Evolutionary conservation across 53 echinoderm and acorn worm species (phyloP), one percentile per base, ranked within the genome.

Genomic region (Mesocentrotus franciscanus): DNA sequence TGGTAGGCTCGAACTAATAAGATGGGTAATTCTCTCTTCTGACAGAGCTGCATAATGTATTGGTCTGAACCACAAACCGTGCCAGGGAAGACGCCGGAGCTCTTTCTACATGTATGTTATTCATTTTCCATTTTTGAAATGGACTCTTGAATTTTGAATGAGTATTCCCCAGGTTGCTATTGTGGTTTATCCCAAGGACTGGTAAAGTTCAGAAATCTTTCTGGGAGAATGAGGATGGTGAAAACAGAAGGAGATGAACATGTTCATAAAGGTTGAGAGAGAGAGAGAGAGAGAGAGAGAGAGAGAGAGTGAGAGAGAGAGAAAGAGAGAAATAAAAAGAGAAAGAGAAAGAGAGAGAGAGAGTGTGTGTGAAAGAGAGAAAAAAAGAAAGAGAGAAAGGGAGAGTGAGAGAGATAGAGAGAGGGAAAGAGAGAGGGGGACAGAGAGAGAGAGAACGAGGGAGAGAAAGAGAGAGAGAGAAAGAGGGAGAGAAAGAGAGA

Each of bases 111-210:
- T 55, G 8, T 20, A 49, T 85, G 55, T n/a, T n/a, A n/a, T 85
- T 85, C 85, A 85, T 85, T 85, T 85, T 49, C 55, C 85, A 85
- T 56, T 85, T 85, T 55, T 85, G 22, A 85, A 55, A 85, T 85
- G 85, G 85, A 22, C 56, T 85, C 85, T 85, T 85, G 85, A 85
- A 76, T 76, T 55, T 42, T 85, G 56, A 22, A 76, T 33, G 76
- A 85, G 26, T 85, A 85, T 85, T 85, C 85, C 85, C 85, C 16
- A 85, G 85, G 85, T 85, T 42, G 49, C 85, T 56, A 85, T 85
- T 85, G 85, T 85, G 85, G 85, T 5, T 85, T 85, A 4, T 61
- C 4, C 55, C 22, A 85, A 85, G 85, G 42, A 55, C 49, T 56
- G 24, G 85, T 6, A 85, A 85, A 85, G 85, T 85, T 85, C 85